A percentile compares a stretch with the other conserved stretches of the same genome.
Evolutionary conservation across 2,888 invertebrate genomes (phyloP).

Genomic region (Trachelus troglodyta): DNA sequence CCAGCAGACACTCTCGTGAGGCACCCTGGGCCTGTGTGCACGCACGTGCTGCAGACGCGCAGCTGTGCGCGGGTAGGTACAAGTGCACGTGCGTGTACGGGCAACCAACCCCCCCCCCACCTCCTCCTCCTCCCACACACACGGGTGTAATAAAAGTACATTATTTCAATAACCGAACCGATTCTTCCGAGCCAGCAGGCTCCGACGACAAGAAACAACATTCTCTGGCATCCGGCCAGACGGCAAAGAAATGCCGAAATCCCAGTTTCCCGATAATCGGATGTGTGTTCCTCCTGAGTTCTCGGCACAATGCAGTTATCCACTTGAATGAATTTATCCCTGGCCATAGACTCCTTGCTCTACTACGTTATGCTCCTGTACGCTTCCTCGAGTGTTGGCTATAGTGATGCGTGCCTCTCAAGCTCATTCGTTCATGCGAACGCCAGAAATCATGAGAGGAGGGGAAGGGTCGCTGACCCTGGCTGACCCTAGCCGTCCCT

Average conservation of each 20-base stretch:
- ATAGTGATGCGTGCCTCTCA: neutral
- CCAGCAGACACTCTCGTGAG: no score
- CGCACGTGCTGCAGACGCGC: neutral
- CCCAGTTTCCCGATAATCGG: slow-evolving; percentile 61
- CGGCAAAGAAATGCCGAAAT: slow-evolving; percentile 56
- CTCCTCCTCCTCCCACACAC: no score
- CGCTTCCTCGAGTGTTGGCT: neutral
- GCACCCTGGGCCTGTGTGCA: neutral
- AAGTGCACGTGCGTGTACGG: neutral
- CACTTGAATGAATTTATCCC: slow-evolving; percentile 58
- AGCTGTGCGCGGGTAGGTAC: neutral
- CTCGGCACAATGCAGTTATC: slow-evolving; percentile 63
- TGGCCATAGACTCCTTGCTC: neutral
- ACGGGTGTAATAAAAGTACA: slow-evolving; percentile 57
- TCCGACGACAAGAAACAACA: slow-evolving; percentile 63
- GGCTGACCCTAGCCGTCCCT: neutral
- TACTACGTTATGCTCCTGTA: neutral
- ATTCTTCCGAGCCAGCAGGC: slow-evolving; percentile 59
- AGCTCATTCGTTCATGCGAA: neutral
- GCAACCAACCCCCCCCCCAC: neutral
- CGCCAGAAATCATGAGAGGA: neutral
- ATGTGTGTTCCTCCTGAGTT: slow-evolving; percentile 61
- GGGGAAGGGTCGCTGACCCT: slow-evolving; percentile 19
- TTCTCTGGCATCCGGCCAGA: slow-evolving; percentile 57
- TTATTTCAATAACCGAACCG: slow-evolving; percentile 63